These are phyloP conservation scores for Lamproptera curius DNA, from an alignment of 2,888 invertebrate species.

Conservation along the genomic window DNA sequence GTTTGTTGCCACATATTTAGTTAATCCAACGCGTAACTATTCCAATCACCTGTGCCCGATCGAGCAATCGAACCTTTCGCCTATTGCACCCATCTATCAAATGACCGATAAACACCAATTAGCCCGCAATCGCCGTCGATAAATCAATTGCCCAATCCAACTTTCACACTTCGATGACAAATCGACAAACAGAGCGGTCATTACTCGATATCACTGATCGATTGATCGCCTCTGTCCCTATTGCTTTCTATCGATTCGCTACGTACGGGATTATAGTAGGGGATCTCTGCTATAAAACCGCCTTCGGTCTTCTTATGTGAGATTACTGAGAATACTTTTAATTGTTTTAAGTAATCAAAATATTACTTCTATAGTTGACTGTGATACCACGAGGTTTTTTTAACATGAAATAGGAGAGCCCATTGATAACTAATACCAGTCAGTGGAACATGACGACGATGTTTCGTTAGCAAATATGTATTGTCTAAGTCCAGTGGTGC, in stretches of 20 bases:
- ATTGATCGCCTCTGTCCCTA: constrained; percentile 32
- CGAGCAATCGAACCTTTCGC: background rate
- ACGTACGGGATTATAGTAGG: constrained; percentile 23
- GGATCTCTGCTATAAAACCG: constrained; percentile 38
- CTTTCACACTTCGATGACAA: constrained; percentile 31
- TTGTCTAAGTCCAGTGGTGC: no score
- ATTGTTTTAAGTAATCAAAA: no score
- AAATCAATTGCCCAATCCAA: constrained; percentile 33
- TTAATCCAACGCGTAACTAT: no score
- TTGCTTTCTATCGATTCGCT: constrained; percentile 37
- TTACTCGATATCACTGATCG: constrained; percentile 34
- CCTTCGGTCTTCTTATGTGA: no score
- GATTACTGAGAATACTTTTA: no score
- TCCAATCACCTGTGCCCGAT: background rate
- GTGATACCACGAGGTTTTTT: no score
- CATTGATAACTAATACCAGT: no score
- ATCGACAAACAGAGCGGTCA: constrained; percentile 35
- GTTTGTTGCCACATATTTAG: no score
- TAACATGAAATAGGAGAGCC: no score
- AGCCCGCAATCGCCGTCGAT: constrained; percentile 11
- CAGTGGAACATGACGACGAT: no score
- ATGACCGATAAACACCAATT: background rate
- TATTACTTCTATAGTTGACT: no score
- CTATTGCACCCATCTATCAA: background rate
- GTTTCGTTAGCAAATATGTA: no score